phyloP scores from a whole-genome alignment of 2,113 vertebrate species.

The Saguinus midas region DNA sequence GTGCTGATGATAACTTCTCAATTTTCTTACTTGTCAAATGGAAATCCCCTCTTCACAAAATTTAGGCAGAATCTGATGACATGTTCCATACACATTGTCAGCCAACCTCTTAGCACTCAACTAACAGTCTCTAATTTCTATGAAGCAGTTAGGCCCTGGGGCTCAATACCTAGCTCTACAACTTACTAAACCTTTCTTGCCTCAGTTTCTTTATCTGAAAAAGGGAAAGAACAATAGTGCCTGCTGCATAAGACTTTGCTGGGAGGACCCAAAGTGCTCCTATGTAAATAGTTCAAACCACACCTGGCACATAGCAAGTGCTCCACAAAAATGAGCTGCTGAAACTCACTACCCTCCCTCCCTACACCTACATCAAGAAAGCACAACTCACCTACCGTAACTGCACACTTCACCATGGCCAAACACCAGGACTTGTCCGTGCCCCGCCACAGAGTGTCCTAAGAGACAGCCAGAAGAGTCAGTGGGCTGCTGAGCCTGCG shows the following conservation, averaged over 20 bases:
- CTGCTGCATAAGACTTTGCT: not conserved
- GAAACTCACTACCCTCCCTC: rapidly evolving
- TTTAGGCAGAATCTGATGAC: not conserved
- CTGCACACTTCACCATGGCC: not conserved
- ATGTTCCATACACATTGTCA: not conserved
- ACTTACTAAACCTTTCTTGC: not conserved
- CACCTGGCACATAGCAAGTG: rapidly evolving
- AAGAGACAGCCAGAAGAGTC: not conserved
- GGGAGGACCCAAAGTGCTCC: not conserved
- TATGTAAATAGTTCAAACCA: not conserved
- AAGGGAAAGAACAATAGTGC: not conserved
- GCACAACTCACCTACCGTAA: not conserved
- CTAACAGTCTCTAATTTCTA: no score
- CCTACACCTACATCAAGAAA: not conserved
- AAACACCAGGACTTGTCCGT: not conserved
- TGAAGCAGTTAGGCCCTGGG: not conserved
- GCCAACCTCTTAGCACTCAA: not conserved
- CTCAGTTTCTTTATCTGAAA: not conserved
- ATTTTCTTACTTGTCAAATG: not conserved
- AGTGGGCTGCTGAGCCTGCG: not conserved
- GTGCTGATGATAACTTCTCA: not conserved
- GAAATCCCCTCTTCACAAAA: not conserved
- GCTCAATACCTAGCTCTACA: not conserved
- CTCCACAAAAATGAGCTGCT: not conserved
- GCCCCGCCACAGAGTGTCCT: not conserved